These are phyloP conservation scores for Cydia amplana DNA, from an alignment of 1,140 invertebrate species.

Conservation along the genomic window DNA sequence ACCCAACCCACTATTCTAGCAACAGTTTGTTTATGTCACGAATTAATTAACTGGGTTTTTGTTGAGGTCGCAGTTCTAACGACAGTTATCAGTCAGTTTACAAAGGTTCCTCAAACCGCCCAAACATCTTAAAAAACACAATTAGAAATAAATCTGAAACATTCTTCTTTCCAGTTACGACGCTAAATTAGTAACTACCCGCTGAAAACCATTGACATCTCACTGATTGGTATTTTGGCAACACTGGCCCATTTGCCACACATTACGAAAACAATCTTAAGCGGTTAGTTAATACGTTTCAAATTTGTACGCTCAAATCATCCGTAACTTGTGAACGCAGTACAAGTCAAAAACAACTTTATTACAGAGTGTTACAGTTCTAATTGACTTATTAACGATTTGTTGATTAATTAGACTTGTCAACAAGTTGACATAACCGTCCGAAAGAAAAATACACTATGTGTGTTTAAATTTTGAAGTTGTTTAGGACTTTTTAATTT, in stretches of 20 bases:
- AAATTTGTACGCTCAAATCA: background rate
- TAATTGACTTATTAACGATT: background rate
- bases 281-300: background rate
- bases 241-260: background rate
- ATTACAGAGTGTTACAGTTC: background rate
- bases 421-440: constrained; percentile 6
- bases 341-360: background rate
- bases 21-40: no score
- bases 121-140: background rate
- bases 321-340: background rate
- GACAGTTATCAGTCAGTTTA: no score
- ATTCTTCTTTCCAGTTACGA: background rate
- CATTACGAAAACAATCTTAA: background rate
- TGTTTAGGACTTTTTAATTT: background rate
- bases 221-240: constrained; percentile 27
- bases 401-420: constrained; percentile 9
- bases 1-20: no score
- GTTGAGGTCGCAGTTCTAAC: no score
- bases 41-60: no score
- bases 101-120: no score
- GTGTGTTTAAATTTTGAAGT: background rate
- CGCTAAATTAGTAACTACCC: constrained; percentile 24
- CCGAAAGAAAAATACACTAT: background rate
- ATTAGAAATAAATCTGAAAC: background rate
- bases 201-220: constrained; percentile 26